Base-by-base conservation (phyloP, 35 echinoderm and acorn worm species). In the Stichopus chloronotus region DNA sequence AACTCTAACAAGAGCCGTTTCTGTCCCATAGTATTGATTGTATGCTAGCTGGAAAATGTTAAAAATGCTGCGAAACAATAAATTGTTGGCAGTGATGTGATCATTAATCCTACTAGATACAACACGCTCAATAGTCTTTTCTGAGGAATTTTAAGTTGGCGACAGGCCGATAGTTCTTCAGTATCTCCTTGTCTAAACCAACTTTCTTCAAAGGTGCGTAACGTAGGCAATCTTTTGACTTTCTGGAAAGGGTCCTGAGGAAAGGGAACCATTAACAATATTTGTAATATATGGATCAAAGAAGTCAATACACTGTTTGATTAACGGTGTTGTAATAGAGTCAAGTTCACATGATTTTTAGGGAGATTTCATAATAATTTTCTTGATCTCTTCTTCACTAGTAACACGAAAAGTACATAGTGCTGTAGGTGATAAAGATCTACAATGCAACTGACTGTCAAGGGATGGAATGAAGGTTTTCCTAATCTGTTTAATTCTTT, bases 1-100 rank as follows among this genome's bases (percentile, higher is more conserved):
- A 12, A 96, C 92, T 9, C 90, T 74, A 7, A 92, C 59, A 22
- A 96, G 72, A 43, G 95, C 93, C 5, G 92, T 92, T 87, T 94
- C 90, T 12, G 83, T 90, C 54, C 95, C 93, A 59, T 94, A 82
- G 59, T 71, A 17, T 55, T 24, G 23, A 24, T 58, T 58, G 12
- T 92, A 89, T 59, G 90, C 92, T 16, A 83, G 92, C 63, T 94
- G 95, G 55, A 91, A 57, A 9, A 55, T 3, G 11, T 94, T 92
- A 61, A 79, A 61, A 25, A 96, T 25, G 14, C 90, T 85, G n/a
- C n/a, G n/a, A n/a, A n/a, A n/a, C n/a, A n/a, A n/a, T n/a, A n/a
- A n/a, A n/a, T n/a, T n/a, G 58, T 94, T 92, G 6, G 58, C 63
- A 55, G 55, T 20, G 0, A 94, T 54, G 8, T 96, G 92, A 80